These are phyloP conservation scores for Mya arenaria DNA, from an alignment of 1,140 invertebrate species.

Conservation along the genomic window DNA sequence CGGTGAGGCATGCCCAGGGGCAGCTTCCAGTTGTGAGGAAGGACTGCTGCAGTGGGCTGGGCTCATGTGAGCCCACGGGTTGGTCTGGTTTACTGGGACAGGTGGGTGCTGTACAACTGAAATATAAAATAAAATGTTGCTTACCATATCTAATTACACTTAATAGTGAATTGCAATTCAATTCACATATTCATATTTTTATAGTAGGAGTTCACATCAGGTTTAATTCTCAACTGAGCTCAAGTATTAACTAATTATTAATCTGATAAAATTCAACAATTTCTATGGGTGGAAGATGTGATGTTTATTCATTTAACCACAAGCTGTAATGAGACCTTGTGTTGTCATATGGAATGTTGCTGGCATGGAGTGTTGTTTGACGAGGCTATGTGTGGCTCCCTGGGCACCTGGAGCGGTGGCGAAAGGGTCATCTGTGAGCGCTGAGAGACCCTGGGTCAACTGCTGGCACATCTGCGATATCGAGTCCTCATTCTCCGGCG, in stretches of 20 bases:
- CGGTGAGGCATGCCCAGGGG: not conserved
- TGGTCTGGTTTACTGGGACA: conserved; percentile 64
- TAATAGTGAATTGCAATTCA: no score
- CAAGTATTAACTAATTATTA: no score
- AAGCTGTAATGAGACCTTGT: conserved; percentile 22
- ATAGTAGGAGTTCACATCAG: no score
- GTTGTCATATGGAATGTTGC: conserved; percentile 63
- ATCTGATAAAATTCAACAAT: no score
- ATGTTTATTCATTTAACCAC: no score
- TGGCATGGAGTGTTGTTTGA: conserved; percentile 68
- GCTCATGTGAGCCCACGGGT: conserved; percentile 66
- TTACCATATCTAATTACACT: no score
- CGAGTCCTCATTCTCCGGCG: conserved; percentile 84
- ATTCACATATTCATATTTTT: no score
- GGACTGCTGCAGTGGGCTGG: conserved; percentile 11
- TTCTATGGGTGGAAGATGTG: no score
- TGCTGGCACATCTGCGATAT: conserved; percentile 95
- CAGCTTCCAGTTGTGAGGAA: not conserved
- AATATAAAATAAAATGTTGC: not conserved
- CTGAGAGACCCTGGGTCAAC: conserved; percentile 90
- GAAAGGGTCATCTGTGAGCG: conserved; percentile 87
- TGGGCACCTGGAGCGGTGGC: conserved; percentile 41
- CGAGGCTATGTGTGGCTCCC: conserved; percentile 33
- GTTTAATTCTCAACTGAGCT: no score
- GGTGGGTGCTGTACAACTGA: conserved; percentile 37